Evolutionary conservation across 2,888 invertebrate species (phyloP), one percentile per base, ranked within the genome.

Genomic region (Mythimna loreyi): DNA sequence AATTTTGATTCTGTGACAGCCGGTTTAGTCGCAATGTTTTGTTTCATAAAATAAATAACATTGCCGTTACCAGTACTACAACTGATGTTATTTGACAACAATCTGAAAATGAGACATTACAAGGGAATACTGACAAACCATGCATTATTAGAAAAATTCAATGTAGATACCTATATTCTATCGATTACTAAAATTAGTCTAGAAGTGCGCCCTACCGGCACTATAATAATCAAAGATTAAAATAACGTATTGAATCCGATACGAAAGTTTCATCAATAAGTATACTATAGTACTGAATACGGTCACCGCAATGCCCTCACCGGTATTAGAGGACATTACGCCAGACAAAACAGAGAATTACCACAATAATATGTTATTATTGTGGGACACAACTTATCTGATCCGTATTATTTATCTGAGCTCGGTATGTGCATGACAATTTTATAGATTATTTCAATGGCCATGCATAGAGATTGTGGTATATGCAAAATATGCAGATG

Each of bases 351-450:
- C 89, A 84, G 86, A 82, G 87, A 84, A 92, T 93, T 92, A 92
- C 90, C 80, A 80, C 94, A 94, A 94, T 94, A 91, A 92, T 92
- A 93, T 92, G 94, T 94, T 94, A 94, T 94, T 93, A 94, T 91
- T 90, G 87, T 87, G 90, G 89, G 93, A 93, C 92, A 91, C 89
- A 90, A 89, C 86, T 92, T 94, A 94, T 93, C 94, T 91, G 93
- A 93, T 92, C 90, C 83, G 90, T 91, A 92, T 93, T 94, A 94
- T 94, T 94, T 94, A 94, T 94, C 93, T 91, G 91, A 79, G 80
- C 70, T 80, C 86, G 90, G 90, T 89, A 91, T 93, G 89, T 91
- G 94, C 93, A 94, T 94, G 93, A 94, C 94, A 92, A 94, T 95
- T 94, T 94, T 91, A 92, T 92, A 93, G 92, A 94, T 93, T 87